Conservation (phyloP, 2,888 invertebrate species). For the Halocaridina rubra region DNA sequence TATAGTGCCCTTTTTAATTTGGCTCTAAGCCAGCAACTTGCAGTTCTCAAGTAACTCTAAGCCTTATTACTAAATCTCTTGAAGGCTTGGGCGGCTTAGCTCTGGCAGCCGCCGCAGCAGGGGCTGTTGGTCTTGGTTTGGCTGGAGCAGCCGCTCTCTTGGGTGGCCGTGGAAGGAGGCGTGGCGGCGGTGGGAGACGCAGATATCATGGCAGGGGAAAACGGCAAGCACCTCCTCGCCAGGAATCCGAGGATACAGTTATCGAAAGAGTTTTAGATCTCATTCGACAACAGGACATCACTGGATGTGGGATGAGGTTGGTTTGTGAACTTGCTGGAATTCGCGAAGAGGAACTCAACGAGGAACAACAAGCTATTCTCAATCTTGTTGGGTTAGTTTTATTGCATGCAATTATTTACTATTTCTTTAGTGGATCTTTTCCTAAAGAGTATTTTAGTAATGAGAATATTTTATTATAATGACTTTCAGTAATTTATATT, state of each 20-base stretch:
- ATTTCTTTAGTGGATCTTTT: too few species aligned
- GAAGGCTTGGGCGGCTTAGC: too few species aligned
- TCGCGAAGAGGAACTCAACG: neutral
- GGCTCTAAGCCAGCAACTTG: too few species aligned
- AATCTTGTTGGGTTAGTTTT: neutral
- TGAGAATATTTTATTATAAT: too few species aligned
- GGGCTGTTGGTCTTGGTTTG: neutral
- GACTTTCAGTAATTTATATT: too few species aligned
- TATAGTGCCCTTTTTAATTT: too few species aligned
- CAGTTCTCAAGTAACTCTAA: too few species aligned
- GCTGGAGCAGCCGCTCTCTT: neutral
- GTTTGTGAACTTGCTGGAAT: neutral
- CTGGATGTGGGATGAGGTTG: slow-evolving; percentile 1
- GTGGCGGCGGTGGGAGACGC: neutral
- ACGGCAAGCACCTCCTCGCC: neutral
- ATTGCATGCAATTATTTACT: too few species aligned
- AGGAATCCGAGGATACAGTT: neutral
- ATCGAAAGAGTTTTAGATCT: neutral
- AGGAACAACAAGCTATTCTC: neutral
- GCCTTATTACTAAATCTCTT: too few species aligned
- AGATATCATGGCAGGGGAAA: neutral
- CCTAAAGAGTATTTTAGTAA: too few species aligned
- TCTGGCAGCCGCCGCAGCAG: neutral
- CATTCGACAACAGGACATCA: slow-evolving; percentile 1
- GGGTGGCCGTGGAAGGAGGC: too few species aligned